These are phyloP conservation scores for Caenorhabditis imperialis DNA, from an alignment of 2,888 invertebrate species.

Conservation along the genomic window DNA sequence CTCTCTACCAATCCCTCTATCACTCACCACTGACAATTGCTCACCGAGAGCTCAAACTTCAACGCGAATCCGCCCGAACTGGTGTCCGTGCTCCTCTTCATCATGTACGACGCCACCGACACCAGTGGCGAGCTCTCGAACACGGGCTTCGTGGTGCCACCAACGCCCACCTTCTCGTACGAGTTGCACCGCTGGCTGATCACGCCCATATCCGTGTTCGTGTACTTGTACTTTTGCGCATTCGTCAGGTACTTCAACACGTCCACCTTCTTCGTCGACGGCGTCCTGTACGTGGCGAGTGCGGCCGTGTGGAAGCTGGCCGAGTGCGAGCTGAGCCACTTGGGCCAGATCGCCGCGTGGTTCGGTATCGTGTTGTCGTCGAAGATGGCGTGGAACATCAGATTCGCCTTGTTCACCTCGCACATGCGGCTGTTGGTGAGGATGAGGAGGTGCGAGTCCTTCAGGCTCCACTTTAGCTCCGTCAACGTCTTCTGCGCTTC, in stretches of 20 bases:
- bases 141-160: constrained; percentile 5
- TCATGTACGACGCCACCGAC: background rate
- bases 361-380: background rate
- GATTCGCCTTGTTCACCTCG: constrained; percentile 18
- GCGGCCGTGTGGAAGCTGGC: background rate
- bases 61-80: background rate
- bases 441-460: background rate
- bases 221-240: too few relatives aligned
- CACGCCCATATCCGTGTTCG: background rate
- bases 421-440: constrained; percentile 38
- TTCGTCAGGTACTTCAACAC: constrained; percentile 3
- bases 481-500: background rate
- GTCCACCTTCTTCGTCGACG: constrained; percentile 7
- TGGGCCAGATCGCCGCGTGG: background rate
- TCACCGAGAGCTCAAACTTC: constrained; percentile 4
- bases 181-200: background rate
- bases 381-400: constrained; percentile 9
- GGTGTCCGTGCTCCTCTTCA: background rate
- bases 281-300: background rate
- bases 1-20: background rate
- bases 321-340: background rate
- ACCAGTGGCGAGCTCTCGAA: constrained; percentile 16
- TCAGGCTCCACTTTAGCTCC: background rate
- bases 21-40: constrained; percentile 24
- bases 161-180: constrained; percentile 12